Conservation (phyloP, 2,888 invertebrate species). For the Apamea anceps region DNA sequence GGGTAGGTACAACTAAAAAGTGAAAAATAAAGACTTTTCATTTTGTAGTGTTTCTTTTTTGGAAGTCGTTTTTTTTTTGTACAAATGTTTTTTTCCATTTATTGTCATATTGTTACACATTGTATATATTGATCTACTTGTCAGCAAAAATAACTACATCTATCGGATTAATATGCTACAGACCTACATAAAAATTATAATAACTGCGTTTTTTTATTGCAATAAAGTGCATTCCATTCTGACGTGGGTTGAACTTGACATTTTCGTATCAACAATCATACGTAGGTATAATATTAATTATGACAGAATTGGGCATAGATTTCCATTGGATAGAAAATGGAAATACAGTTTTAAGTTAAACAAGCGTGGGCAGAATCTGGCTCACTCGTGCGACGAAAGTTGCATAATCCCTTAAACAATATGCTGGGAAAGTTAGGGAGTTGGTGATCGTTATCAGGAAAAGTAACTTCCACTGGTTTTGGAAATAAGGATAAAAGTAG, state of each 20-base stretch:
- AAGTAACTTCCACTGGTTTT: not conserved
- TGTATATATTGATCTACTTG: too few relatives aligned
- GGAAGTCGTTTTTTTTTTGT: too few relatives aligned
- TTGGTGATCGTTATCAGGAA: not conserved
- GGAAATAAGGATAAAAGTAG: not conserved
- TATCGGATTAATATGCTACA: not conserved
- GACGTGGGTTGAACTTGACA: not conserved
- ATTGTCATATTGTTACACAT: too few relatives aligned
- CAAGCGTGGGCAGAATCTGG: not conserved
- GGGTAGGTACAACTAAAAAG: too few relatives aligned
- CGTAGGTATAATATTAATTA: not conserved
- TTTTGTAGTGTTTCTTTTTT: too few relatives aligned
- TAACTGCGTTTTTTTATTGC: not conserved
- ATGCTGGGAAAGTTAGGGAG: not conserved
- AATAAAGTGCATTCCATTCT: not conserved
- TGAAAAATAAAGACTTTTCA: too few relatives aligned
- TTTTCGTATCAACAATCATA: not conserved
- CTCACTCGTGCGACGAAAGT: not conserved
- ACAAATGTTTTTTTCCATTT: too few relatives aligned
- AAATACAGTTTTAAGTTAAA: not conserved
- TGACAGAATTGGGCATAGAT: not conserved
- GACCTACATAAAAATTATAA: not conserved
- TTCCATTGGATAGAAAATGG: not conserved
- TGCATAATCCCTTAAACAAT: not conserved
- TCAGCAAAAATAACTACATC: too few relatives aligned